Base-by-base conservation (phyloP, 2,113 vertebrate genomes). In the Zeus faber region DNA sequence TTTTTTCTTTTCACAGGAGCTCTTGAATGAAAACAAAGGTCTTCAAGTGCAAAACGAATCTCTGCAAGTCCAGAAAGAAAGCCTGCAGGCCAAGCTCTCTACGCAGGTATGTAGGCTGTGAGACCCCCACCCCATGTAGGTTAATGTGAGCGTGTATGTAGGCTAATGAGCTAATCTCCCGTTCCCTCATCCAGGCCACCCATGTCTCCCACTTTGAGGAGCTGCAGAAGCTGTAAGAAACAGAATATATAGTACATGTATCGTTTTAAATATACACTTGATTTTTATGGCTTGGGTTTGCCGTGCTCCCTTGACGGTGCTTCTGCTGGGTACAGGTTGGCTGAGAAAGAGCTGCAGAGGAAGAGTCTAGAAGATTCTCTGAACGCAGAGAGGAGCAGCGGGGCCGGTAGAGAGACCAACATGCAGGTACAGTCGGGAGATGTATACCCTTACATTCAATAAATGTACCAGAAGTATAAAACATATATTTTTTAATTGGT, bases 191-290 rank as follows among this genome's bases (percentile, higher is more conserved):
- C 20, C 62, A 91, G 90, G 84, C 58, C 23, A 76, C 68, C 18
- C 83, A 87, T 14, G 91, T 93, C 77, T 94, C 91, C 74, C 89
- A 96, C 80, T 92, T 96, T 72, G 97, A 99, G 70, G 95, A 99
- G 72, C 89, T 99, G 47, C 94, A 98, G 80, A 97, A 97, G 89
- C 91, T 95, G 97, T 99, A 88, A 97, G 95, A 54, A 44, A 21
- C 20, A 2, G 18, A 8, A 31, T n/a, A n/a, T n/a, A n/a, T n/a
- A n/a, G n/a, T n/a, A 6, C 11, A 13, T 10, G 17, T 18, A 20
- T 24, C 13, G 2, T 46, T n/a, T 23, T 23, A 4, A 13, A 13
- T 14, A 4, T 24, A 3, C 22, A 46, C 20, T 10, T 22, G 11
- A 2, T n/a, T 47, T 4, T 6, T 24, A 1, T 16, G 14, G 14